These are phyloP conservation scores for Origma solitaria DNA, from an alignment of 2,113 vertebrate species.

Conservation along the genomic window DNA sequence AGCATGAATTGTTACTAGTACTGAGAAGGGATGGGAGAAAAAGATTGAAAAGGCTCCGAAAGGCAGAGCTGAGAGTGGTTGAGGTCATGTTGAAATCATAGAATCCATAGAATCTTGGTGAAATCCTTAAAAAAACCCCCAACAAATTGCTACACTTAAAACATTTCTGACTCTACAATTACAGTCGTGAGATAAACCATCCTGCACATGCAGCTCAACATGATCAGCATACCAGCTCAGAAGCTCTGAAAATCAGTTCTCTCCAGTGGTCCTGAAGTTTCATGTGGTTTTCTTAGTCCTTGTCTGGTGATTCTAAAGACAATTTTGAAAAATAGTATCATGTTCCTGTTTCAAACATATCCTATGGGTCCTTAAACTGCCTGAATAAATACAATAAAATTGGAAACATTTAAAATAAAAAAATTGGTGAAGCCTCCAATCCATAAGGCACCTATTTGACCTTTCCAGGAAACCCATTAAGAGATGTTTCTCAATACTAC, in stretches of 20 bases:
- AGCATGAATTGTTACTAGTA: background rate
- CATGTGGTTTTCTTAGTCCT: background rate
- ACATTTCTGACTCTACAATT: background rate
- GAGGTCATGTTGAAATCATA: background rate
- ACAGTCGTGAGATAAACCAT: background rate
- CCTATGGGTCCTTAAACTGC: background rate
- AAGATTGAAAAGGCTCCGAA: background rate
- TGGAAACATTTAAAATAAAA: background rate
- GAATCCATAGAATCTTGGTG: background rate
- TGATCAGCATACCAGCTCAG: background rate
- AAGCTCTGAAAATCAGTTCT: background rate
- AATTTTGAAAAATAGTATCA: background rate
- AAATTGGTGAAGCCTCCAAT: background rate
- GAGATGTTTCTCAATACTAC: background rate
- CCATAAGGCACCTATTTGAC: fast-evolving
- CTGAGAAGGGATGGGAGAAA: background rate
- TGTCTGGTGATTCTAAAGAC: background rate
- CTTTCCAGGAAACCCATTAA: background rate
- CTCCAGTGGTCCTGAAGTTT: background rate
- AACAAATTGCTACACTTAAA: background rate
- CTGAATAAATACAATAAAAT: background rate
- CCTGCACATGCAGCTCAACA: background rate
- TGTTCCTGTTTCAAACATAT: background rate
- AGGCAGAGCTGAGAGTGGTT: background rate
- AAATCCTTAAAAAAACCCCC: background rate